Evolutionary conservation across 2,888 invertebrate genomes (phyloP), one percentile per base, ranked within the genome.

Genomic region (Petrolisthes cinctipes): DNA sequence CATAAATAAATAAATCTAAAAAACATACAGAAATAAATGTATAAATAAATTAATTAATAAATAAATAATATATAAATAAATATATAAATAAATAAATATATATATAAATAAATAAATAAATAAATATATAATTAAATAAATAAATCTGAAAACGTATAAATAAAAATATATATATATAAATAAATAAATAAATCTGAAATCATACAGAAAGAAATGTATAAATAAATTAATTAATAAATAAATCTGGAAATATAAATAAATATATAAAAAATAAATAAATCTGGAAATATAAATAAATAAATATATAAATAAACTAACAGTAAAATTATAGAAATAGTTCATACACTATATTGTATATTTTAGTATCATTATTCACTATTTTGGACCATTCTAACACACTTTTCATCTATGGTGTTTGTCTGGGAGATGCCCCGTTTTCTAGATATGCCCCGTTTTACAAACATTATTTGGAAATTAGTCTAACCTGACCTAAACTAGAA

Each of bases 61-160:
- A 61, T 9, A 9, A 61, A 61, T 61, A 61, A 73, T 73, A 73
- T 17, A 73, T 73, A 73, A n/a, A 73, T 73, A 73, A n/a, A 73
- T 73, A 73, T 73, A 17, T 73, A n/a, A 17, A 73, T 17, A 7
- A n/a, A 6, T 73, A n/a, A 73, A 73, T 17, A 20, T 73, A 6
- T 9, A 11, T 23, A 80, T 54, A 7, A 80, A 80, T 23, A 17
- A 11, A 80, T 53, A 80, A n/a, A 80, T 53, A 80, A 7, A 80
- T 53, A 80, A 56, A 80, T 80, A 80, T 80, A 80, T 80, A 80
- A n/a, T n/a, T n/a, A n/a, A n/a, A n/a, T 80, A 80, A 53, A 80
- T 80, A 80, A 53, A 80, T 80, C 23, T 80, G 53, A 14, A 80
- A 53, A 80, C 23, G 53, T 80, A 80, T 54, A 80, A 53, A 80